phyloP scores from a whole-genome alignment of 1,140 invertebrate genomes.

The Pentalonia nigronervosa region DNA sequence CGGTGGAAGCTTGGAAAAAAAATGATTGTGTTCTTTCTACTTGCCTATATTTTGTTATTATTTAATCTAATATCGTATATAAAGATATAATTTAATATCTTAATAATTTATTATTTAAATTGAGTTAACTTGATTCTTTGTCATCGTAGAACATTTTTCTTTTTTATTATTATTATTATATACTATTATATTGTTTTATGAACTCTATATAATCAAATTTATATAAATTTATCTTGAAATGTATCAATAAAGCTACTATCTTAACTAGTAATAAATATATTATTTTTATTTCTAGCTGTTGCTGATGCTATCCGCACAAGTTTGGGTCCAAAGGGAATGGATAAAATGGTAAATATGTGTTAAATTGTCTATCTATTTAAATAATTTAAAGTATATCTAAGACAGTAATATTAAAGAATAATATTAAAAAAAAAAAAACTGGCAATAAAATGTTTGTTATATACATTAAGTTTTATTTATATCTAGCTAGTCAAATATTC shows the following conservation, averaged over 20 bases:
- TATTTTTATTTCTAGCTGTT: conserved; percentile 79
- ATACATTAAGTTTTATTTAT: too few species aligned
- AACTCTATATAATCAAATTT: too few species aligned
- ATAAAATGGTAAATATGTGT: conserved; percentile 89
- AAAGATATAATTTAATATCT: too few species aligned
- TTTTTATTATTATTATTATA: background rate
- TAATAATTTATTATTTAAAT: background rate
- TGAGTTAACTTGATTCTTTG: background rate
- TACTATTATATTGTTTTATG: too few species aligned
- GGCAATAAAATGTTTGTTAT: too few species aligned
- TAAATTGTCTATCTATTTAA: background rate
- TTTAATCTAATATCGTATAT: background rate
- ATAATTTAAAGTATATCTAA: too few species aligned
- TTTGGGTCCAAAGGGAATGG: conserved; percentile 98
- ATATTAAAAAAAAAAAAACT: too few species aligned
- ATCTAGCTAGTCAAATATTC: too few species aligned
- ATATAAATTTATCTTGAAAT: background rate
- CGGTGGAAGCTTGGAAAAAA: background rate
- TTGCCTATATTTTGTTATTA: background rate
- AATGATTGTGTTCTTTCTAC: background rate
- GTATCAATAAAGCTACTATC: too few species aligned
- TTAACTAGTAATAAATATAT: background rate
- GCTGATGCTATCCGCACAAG: conserved; percentile 98
- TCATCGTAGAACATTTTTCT: background rate
- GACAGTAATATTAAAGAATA: too few species aligned